Evolutionary conservation across 2,113 vertebrate species (phyloP).

Genomic region (Echinops telfairi): DNA sequence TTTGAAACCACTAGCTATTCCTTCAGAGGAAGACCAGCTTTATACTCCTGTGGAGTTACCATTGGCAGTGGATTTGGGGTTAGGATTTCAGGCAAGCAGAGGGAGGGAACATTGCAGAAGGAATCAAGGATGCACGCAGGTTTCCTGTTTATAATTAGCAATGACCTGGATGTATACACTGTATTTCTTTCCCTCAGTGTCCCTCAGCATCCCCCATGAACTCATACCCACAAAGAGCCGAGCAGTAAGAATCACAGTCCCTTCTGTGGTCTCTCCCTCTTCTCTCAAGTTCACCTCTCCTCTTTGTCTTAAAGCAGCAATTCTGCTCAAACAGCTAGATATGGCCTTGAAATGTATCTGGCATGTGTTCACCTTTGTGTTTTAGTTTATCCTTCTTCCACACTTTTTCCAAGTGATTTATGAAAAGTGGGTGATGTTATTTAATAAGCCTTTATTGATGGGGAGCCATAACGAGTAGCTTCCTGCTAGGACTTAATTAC

Average conservation of each 20-base stretch:
- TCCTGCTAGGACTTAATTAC: not conserved
- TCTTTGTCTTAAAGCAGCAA: not conserved
- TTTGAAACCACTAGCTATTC: too few species aligned
- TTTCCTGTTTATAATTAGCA: not conserved
- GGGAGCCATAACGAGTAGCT: not conserved
- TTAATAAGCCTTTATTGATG: not conserved
- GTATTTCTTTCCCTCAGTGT: not conserved
- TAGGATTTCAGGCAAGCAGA: not conserved
- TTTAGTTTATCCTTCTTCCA: not conserved
- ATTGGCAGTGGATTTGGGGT: not conserved
- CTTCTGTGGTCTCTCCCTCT: not conserved
- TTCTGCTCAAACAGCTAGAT: not conserved
- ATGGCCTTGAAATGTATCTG: not conserved
- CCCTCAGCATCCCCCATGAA: rapidly evolving
- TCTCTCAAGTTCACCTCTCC: not conserved
- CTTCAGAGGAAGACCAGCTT: too few species aligned
- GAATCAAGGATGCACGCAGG: not conserved
- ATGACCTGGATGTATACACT: not conserved
- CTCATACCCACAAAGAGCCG: not conserved
- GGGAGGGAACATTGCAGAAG: not conserved
- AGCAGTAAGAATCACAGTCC: not conserved
- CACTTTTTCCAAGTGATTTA: not conserved
- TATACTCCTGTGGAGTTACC: too few species aligned
- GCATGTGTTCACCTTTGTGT: not conserved
- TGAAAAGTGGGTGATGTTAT: not conserved